Conservation (phyloP, 2,113 vertebrate species). For the Malurus melanocephalus region DNA sequence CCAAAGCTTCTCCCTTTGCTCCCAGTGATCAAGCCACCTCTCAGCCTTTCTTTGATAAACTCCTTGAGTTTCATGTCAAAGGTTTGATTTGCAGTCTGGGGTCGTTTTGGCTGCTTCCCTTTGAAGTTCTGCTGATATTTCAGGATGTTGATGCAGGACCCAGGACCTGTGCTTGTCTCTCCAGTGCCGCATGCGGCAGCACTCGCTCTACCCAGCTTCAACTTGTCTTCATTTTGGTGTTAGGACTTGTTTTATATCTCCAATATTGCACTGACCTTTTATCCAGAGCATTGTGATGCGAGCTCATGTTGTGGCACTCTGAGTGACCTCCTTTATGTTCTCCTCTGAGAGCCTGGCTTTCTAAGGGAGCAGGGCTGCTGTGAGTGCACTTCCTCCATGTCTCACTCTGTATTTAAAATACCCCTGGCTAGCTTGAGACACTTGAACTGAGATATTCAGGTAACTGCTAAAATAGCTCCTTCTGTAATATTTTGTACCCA, state of each 20-base stretch:
- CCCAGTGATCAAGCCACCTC: not conserved
- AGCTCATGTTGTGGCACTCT: not conserved
- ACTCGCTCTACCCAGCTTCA: not conserved
- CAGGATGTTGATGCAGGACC: not conserved
- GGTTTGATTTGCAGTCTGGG: not conserved
- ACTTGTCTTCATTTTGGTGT: not conserved
- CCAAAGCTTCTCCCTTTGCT: not conserved
- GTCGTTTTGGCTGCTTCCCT: not conserved
- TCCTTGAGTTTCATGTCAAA: not conserved
- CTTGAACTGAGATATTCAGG: not conserved
- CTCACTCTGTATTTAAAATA: constrained; percentile 27
- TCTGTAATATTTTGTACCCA: not conserved
- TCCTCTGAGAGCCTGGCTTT: not conserved
- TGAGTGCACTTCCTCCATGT: not conserved
- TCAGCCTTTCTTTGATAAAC: constrained; percentile 17
- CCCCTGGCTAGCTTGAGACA: not conserved
- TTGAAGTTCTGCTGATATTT: not conserved
- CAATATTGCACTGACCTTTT: not conserved
- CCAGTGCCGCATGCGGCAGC: fast-evolving
- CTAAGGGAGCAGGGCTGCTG: not conserved
- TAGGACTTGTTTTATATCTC: not conserved
- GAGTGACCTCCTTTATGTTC: not conserved
- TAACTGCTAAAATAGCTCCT: not conserved
- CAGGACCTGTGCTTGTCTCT: not conserved
- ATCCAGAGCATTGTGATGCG: fast-evolving